Base-by-base conservation (phyloP, 2,888 invertebrate species). In the Caenorhabditis uteleia region DNA sequence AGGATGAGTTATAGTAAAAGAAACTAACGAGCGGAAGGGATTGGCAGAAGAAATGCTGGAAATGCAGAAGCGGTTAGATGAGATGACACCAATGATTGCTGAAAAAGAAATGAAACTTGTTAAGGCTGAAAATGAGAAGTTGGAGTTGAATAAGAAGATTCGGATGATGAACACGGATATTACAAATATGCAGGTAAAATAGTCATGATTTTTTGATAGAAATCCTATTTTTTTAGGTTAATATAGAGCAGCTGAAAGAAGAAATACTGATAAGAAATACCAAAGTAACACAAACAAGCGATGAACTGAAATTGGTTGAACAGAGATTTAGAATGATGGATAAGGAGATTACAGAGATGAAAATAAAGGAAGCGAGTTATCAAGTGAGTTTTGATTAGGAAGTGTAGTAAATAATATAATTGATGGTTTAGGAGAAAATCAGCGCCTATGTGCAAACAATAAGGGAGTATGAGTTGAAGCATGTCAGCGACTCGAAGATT, bases 1-100 rank as follows among this genome's bases (percentile, higher is more conserved):
- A n/a, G n/a, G n/a, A 0, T 40, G 6, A 8, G n/a, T 49, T 53
- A 26, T 40, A 72, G 73, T 66, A 36, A 27, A 51, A 1, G 60
- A 68, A 21, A 49, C 42, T 8, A 61, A 53, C 8, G 73, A 74
- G 33, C 69, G 68, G 34, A 53, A 69, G 31, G 59, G 65, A 2
- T 29, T 75, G 33, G 51, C 74, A 27, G 73, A 73, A 38, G 75
- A 75, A 31, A 45, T 70, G 10, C 45, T 75, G 12, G 64, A 74
- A n/a, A 56, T 75, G 40, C 75, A 75, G 29, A 55, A 70, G 33
- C 39, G 75, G 43, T 57, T 75, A 16, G 75, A 75, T 38, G 73
- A 70, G 39, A 43, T 75, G 21, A 73, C 75, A 18, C 75, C 75
- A 2, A 58, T 57, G 5, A 55, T 73, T 21, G 75, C 75, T 2